A percentile compares a stretch with the other conserved stretches of the same genome.
phyloP scores from a whole-genome alignment of 2,113 vertebrate genomes.

The Alces alces region DNA sequence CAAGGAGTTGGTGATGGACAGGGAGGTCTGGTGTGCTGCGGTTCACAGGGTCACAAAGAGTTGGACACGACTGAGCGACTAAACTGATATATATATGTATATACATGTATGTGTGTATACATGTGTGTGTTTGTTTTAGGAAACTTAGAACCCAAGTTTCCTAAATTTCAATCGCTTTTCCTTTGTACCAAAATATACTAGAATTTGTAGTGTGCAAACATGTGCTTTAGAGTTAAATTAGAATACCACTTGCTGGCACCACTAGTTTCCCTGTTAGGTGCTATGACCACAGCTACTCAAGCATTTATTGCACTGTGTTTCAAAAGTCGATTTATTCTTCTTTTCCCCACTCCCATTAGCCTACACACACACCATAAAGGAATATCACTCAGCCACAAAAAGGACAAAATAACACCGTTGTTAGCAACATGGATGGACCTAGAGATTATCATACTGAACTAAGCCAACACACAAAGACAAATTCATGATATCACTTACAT shows the following conservation, averaged over 20 bases:
- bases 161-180: neutral
- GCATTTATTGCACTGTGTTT: neutral
- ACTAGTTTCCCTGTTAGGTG: neutral
- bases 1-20: neutral
- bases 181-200: neutral
- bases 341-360: neutral
- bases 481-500: neutral
- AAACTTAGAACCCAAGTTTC: neutral
- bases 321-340: neutral
- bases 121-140: neutral
- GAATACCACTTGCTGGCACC: neutral
- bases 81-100: neutral
- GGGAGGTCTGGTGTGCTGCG: neutral
- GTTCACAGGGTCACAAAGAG: neutral
- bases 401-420: neutral
- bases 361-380: neutral
- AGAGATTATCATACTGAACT: neutral
- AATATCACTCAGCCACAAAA: neutral
- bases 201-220: neutral
- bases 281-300: neutral
- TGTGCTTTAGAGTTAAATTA: neutral
- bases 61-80: rapidly evolving
- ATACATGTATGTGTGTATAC: rapidly evolving
- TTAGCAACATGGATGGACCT: neutral
- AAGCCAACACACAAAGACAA: neutral